phyloP scores from a whole-genome alignment of 2,797 vertebrate genomes.

The Spheniscus humboldti region DNA sequence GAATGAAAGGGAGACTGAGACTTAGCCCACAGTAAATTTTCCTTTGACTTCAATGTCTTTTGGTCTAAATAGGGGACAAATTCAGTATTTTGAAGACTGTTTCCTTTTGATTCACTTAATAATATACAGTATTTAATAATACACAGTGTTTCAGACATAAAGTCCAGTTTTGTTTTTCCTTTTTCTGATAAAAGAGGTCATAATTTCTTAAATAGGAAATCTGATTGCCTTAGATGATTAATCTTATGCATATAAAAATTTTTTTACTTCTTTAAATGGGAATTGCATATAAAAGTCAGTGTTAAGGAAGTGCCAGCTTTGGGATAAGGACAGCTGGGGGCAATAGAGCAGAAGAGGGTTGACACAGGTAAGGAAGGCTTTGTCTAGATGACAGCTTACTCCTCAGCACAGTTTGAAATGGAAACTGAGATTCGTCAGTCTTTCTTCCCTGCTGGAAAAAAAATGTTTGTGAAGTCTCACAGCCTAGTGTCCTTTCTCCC shows the following conservation, averaged over 20 bases:
- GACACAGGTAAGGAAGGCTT: neutral
- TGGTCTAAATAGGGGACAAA: neutral
- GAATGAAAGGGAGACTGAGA: neutral
- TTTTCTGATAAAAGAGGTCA: neutral
- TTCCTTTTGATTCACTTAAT: neutral
- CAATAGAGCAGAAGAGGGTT: neutral
- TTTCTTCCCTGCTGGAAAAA: neutral
- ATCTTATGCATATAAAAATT: neutral
- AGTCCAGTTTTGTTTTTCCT: neutral
- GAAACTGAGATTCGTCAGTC: neutral
- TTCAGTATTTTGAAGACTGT: neutral
- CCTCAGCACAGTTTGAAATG: neutral
- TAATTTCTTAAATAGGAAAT: neutral
- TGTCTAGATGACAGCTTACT: neutral
- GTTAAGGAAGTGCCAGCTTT: neutral
- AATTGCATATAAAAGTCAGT: neutral
- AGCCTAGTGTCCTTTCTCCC: neutral
- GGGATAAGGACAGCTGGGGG: neutral
- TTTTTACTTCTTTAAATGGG: neutral
- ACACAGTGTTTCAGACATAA: neutral
- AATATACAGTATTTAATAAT: neutral
- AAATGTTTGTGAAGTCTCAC: neutral
- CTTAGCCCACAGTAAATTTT: neutral
- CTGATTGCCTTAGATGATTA: neutral
- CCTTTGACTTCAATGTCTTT: neutral